Percentiles rank a stretch among this genome's conserved stretches.
phyloP scores from a whole-genome alignment of 1,140 invertebrate species.

The Drosophila parabipectinata region DNA sequence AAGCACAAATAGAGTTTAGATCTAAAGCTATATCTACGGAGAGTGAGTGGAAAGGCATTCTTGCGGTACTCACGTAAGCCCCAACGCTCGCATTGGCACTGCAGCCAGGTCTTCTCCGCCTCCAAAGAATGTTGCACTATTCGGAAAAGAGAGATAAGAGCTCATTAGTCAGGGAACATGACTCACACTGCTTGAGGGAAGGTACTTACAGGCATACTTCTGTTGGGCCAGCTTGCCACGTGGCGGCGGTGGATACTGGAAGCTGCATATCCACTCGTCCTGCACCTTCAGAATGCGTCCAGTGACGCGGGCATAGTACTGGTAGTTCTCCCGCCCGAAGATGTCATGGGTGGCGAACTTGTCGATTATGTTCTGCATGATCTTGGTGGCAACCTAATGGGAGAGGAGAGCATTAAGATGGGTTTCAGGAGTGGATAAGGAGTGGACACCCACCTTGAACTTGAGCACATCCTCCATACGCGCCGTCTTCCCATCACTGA shows the following conservation, averaged over 20 bases:
- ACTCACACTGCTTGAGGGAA: neutral
- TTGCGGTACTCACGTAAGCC: conserved; percentile 87
- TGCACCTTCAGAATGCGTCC: conserved; percentile 95
- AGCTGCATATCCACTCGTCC: conserved; percentile 97
- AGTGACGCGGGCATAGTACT: conserved; percentile 98
- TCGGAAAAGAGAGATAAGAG: conserved; percentile 2
- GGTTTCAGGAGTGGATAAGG: too few relatives aligned
- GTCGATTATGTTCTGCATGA: conserved; percentile 98
- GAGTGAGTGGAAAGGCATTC: conserved; percentile 1
- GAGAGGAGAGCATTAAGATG: too few relatives aligned
- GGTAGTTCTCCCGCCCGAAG: conserved; percentile 98
- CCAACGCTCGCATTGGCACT: conserved; percentile 94
- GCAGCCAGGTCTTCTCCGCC: conserved; percentile 94
- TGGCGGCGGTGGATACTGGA: conserved; percentile 94
- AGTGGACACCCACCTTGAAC: conserved; percentile 88
- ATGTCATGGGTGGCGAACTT: conserved; percentile 97
- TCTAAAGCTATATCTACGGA: conserved; percentile 25
- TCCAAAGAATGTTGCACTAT: conserved; percentile 93
- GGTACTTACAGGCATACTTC: conserved; percentile 89
- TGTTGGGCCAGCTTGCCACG: conserved; percentile 84
- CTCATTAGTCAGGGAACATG: conserved; percentile 1
- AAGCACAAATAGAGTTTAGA: conserved; percentile 38
- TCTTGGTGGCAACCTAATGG: conserved; percentile 93
- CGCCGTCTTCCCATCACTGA: conserved; percentile 95
- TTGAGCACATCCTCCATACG: conserved; percentile 97